Base-by-base conservation (phyloP, 2,113 vertebrate genomes). In the Hippocampus zosterae region DNA sequence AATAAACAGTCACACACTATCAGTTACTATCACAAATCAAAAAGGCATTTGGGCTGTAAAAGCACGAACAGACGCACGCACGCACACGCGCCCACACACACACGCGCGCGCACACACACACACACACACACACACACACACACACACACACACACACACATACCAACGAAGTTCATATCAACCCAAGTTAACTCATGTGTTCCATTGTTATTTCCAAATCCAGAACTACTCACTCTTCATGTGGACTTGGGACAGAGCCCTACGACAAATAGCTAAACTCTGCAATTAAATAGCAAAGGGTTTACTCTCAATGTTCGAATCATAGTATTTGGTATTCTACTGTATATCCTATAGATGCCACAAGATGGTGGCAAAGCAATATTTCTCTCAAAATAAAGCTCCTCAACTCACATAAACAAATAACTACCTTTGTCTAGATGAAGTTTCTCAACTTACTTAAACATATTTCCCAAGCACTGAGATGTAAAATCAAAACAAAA, bases 1-100 rank as follows among this genome's bases (percentile, higher is more conserved):
- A 65, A 29, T 70, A 69, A 77, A 80, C 67, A 72, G 25, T 57
- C 16, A 10, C 55, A 63, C 19, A 41, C 37, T 63, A 63, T 63
- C 61, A 64, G 37, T 64, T 64, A 64, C 61, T 42, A 23, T 42
- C 61, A 64, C 61, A 64, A 64, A 64, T 64, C 61, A 42, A 64
- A 33, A 33, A 33, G 29, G 0, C 29, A 65, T 46, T 46, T 18
- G 18, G 63, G 42, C 12, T 16, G 42, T 48, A 46, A 46, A 48
- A 46, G n/a, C n/a, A 33, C 29, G 27, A 1, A 27, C 27, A 2
- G 1, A 27, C 27, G 27, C 27, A 27, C 27, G 27, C 27, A 27
- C 27, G 27, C 27, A 27, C 27, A 2, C 27, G 2, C 27, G 27
- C 27, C 1, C 27, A 29, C 27, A 29, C 27, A 29, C 27, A 29